These are phyloP conservation scores for Cordilura impudica DNA, from an alignment of 2,888 invertebrate genomes.

Conservation along the genomic window DNA sequence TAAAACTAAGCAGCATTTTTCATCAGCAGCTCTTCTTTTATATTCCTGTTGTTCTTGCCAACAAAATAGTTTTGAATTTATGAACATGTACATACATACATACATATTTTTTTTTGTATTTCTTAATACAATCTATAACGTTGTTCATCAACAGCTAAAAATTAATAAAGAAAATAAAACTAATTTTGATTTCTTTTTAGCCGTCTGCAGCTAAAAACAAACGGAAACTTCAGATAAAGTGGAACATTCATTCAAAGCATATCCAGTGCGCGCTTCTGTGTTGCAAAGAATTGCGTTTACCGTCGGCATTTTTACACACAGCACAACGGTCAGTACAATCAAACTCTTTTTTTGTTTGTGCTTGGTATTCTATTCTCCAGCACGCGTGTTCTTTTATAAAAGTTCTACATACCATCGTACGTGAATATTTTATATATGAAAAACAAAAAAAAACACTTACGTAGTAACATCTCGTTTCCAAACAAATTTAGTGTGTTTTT, in stretches of 20 bases:
- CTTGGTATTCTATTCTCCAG: no score
- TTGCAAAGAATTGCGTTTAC: slow-evolving; percentile 67
- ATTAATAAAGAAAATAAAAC: not conserved
- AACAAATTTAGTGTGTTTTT: slow-evolving; percentile 4
- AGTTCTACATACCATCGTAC: no score
- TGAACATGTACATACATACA: slow-evolving; percentile 5
- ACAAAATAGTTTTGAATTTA: slow-evolving; percentile 9
- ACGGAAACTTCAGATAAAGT: slow-evolving; percentile 26
- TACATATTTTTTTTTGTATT: slow-evolving; percentile 14
- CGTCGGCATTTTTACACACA: slow-evolving; percentile 70
- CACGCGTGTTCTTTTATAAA: no score
- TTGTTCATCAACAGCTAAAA: slow-evolving; percentile 23
- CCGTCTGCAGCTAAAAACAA: slow-evolving; percentile 7
- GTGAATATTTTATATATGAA: no score
- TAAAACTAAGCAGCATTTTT: slow-evolving; percentile 6
- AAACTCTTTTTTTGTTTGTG: no score
- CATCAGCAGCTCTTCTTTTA: slow-evolving; percentile 6
- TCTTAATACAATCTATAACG: not conserved
- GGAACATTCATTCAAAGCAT: slow-evolving; percentile 25
- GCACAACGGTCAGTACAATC: not conserved
- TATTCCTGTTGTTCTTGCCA: not conserved
- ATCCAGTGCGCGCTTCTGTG: slow-evolving; percentile 39
- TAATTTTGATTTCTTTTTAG: not conserved
- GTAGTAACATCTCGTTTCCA: slow-evolving; percentile 15
- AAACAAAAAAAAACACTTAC: not conserved